phyloP scores from a whole-genome alignment of 2,888 invertebrate species.

The Synanthedon andrenaeformis region DNA sequence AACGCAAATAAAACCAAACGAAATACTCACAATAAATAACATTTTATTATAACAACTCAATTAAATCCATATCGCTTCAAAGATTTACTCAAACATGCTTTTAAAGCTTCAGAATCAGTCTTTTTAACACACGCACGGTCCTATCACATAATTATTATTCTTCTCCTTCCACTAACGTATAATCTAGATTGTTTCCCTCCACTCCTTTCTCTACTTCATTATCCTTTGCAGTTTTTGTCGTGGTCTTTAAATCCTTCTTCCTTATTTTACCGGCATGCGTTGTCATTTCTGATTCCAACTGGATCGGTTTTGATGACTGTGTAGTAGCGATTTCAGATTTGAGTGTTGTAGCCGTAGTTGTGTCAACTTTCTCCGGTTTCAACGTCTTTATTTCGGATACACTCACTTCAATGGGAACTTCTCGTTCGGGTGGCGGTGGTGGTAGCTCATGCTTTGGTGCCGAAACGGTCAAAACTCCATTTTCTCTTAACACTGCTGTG shows the following conservation, averaged over 20 bases:
- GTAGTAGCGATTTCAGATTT: constrained; percentile 4
- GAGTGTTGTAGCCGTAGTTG: constrained; percentile 10
- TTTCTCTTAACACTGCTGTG: constrained; percentile 42
- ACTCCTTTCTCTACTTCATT: constrained; percentile 54
- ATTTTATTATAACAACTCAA: constrained; percentile 26
- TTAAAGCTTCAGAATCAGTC: constrained; percentile 47
- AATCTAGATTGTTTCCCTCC: constrained; percentile 47
- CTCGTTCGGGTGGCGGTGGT: constrained; percentile 48
- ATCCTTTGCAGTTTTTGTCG: constrained; percentile 43
- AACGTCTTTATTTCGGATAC: constrained; percentile 23
- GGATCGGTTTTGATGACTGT: constrained; percentile 24
- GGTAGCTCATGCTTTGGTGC: constrained; percentile 55
- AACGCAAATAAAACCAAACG: constrained; percentile 18
- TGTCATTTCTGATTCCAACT: constrained; percentile 43
- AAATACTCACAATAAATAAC: constrained; percentile 47
- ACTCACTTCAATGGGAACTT: constrained; percentile 47
- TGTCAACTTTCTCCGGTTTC: constrained; percentile 15
- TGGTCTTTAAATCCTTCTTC: constrained; percentile 55
- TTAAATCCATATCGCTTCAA: constrained; percentile 10
- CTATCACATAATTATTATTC: constrained; percentile 32
- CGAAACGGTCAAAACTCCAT: constrained; percentile 38
- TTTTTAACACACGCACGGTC: constrained; percentile 22
- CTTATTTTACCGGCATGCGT: constrained; percentile 58
- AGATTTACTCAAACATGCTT: neutral
- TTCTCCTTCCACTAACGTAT: constrained; percentile 32